These are phyloP conservation scores for Sebastes trivittatus DNA, from an alignment of 2,797 vertebrate species.

Conservation along the genomic window DNA sequence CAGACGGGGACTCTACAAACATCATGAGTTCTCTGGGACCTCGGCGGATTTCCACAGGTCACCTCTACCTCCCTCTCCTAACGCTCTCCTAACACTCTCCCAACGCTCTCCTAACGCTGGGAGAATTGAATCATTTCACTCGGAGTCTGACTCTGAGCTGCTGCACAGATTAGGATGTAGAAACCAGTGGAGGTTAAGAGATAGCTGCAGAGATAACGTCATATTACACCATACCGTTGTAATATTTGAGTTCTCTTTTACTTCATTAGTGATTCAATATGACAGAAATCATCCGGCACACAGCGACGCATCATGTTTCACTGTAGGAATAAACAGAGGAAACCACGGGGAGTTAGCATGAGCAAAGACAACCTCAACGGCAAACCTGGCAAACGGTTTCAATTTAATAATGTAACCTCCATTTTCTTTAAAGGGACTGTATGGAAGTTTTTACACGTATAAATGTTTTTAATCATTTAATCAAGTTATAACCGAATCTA, in stretches of 20 bases:
- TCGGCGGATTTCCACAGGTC: conserved; percentile 64
- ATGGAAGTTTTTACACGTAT: too few species aligned
- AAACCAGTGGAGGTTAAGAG: neutral
- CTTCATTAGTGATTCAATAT: neutral
- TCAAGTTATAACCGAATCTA: too few species aligned
- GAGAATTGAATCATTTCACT: conserved; percentile 41
- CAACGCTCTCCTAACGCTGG: neutral
- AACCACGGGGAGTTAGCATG: neutral
- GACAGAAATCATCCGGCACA: neutral
- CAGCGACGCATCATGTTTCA: neutral
- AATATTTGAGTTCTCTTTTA: neutral
- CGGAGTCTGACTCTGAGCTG: neutral
- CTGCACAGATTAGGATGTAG: neutral
- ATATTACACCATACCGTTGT: neutral
- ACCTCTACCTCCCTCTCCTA: neutral
- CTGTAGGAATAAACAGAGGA: neutral
- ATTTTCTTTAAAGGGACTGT: neutral
- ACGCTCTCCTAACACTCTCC: too few species aligned
- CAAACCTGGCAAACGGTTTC: neutral
- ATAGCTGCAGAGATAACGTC: neutral
- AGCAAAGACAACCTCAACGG: neutral
- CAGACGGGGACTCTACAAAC: conserved; percentile 43
- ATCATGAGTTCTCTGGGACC: conserved; percentile 54
- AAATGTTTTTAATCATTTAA: too few species aligned
- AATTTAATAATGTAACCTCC: neutral